These are phyloP conservation scores for Solen grandis DNA, from an alignment of 1,140 invertebrate species.

Conservation along the genomic window DNA sequence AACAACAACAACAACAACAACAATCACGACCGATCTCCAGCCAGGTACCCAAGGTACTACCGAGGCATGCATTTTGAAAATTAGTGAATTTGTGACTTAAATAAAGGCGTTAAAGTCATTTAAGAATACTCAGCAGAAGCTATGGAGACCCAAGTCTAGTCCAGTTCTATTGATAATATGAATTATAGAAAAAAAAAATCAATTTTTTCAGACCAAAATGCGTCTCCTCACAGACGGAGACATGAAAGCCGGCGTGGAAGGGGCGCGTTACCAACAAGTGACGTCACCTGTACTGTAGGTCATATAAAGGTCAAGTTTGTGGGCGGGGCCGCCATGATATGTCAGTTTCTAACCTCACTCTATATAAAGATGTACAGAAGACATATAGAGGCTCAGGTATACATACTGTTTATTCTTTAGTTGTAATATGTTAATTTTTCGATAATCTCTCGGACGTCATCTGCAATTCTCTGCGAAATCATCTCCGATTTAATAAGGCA, in stretches of 20 bases:
- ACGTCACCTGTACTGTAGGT: conserved; percentile 50
- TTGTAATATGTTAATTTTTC: not conserved
- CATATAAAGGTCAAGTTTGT: conserved; percentile 47
- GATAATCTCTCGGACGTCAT: not conserved
- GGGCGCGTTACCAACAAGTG: not conserved
- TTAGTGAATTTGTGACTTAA: too few species aligned
- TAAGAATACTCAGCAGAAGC: too few species aligned
- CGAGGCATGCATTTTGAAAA: too few species aligned
- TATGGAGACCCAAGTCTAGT: too few species aligned
- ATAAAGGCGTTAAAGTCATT: too few species aligned
- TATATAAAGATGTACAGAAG: conserved; percentile 52
- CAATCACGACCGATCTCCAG: too few species aligned
- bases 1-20: too few species aligned
- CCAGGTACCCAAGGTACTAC: too few species aligned
- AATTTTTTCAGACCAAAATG: too few species aligned
- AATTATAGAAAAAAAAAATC: too few species aligned
- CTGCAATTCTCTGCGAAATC: not conserved
- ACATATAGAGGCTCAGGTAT: conserved; percentile 51
- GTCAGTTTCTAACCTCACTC: conserved; percentile 47
- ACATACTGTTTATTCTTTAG: not conserved
- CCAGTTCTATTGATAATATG: too few species aligned
- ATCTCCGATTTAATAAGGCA: not conserved
- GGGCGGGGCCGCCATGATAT: conserved; percentile 43
- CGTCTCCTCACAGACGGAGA: not conserved
- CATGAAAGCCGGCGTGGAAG: not conserved